Percentiles rank a stretch among this genome's conserved stretches.
phyloP scores from a whole-genome alignment of 2,113 vertebrate genomes.

The Gallinago media region DNA sequence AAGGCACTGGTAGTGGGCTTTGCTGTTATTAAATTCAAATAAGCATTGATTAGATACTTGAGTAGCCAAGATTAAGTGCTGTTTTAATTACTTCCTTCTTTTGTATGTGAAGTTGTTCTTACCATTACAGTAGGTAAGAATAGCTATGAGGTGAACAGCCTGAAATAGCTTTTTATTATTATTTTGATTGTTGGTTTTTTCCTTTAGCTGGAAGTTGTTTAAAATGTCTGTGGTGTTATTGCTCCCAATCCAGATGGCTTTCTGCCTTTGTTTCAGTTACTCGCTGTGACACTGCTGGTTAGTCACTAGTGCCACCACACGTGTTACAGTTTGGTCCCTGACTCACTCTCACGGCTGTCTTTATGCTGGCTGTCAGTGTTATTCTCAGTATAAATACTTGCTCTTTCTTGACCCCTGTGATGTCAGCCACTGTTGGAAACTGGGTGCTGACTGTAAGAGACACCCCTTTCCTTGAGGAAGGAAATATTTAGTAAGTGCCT shows the following conservation, averaged over 20 bases:
- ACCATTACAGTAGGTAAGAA: conserved; percentile 4
- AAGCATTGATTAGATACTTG: background rate
- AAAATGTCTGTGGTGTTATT: conserved; percentile 56
- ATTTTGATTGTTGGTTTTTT: background rate
- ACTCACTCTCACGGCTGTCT: conserved; percentile 32
- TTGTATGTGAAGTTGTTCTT: conserved; percentile 38
- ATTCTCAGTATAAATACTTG: background rate
- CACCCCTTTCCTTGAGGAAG: conserved; percentile 25
- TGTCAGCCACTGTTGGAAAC: conserved; percentile 1
- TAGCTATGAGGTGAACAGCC: conserved; percentile 36
- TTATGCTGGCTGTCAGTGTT: background rate
- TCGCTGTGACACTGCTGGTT: conserved; percentile 55
- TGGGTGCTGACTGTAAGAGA: background rate
- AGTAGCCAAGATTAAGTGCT: background rate
- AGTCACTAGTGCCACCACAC: conserved; percentile 34
- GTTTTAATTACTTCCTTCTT: conserved; percentile 45
- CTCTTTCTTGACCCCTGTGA: background rate
- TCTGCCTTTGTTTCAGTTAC: conserved; percentile 65
- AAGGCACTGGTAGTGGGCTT: background rate
- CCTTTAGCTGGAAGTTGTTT: conserved; percentile 70
- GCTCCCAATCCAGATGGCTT: conserved; percentile 66
- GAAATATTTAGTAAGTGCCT: conserved; percentile 26
- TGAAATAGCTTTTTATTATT: conserved; percentile 36
- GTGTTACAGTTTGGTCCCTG: conserved; percentile 10
- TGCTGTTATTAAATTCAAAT: background rate